phyloP scores from a whole-genome alignment of 2,888 invertebrate genomes.

The Trisateles emortualis region DNA sequence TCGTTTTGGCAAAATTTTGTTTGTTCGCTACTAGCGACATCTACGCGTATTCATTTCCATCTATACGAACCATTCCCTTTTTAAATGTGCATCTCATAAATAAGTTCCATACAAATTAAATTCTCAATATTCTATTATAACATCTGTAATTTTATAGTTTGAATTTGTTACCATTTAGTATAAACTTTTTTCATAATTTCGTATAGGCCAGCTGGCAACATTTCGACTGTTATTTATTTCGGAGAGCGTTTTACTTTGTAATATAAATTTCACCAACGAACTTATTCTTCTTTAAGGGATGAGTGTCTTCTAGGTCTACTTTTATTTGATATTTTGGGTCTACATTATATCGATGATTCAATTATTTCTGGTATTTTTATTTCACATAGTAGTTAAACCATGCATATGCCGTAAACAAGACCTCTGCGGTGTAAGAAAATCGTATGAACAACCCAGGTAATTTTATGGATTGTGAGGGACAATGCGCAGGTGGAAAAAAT shows the following conservation, averaged over 20 bases:
- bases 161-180: not conserved
- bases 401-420: too few species aligned
- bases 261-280: slow-evolving; percentile 7
- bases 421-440: too few species aligned
- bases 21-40: too few species aligned
- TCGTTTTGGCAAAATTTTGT: too few species aligned
- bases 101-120: too few species aligned
- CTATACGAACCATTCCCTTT: too few species aligned
- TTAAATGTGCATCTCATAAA: too few species aligned
- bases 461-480: too few species aligned
- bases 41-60: too few species aligned
- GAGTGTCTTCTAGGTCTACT: slow-evolving; percentile 3
- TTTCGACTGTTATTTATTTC: slow-evolving; percentile 12
- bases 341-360: slow-evolving; percentile 4
- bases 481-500: too few species aligned
- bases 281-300: slow-evolving; percentile 1
- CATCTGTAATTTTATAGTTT: not conserved
- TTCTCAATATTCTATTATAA: not conserved
- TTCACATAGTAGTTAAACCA: too few species aligned
- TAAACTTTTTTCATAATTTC: slow-evolving; percentile 1
- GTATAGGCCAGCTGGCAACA: not conserved
- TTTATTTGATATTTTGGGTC: slow-evolving; percentile 9
- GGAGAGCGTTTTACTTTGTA: slow-evolving; percentile 6
- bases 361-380: not conserved
- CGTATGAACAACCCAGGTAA: too few species aligned